Base-by-base conservation (phyloP, 2,888 invertebrate genomes). In the Perizoma flavofasciatum region DNA sequence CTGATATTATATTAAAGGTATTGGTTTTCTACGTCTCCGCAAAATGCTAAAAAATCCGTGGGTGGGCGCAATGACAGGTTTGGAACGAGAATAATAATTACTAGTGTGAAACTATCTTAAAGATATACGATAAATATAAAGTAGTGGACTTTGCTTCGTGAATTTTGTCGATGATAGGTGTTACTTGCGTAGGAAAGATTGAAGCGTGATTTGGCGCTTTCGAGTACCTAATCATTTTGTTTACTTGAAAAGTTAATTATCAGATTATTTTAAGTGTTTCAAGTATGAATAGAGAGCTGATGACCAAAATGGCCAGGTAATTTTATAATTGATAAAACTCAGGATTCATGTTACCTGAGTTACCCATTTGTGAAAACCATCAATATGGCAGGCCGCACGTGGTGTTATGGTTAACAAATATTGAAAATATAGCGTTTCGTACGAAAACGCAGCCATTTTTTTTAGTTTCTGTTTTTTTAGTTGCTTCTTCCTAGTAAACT, bases 31-130 rank as follows among this genome's bases (percentile, higher is more conserved):
- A 47, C 50, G 53, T 60, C 62, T 56, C 58, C 33, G 52, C 58
- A 57, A 61, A 61, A 64, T 60, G 66, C 68, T 22, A 22, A 22
- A 68, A 72, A 71, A 66, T 68, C 57, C 44, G 77, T 72, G 67
- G 71, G 73, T 69, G 65, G 39, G 65, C 68, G 56, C 68, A 65
- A 68, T 69, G 73, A 72, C 72, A 68, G 70, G 54, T 75, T 70
- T 22, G 22, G 22, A 22, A 65, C 70, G 70, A 73, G 69, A 63
- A 66, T 69, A 63, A 66, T 69, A 66, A 69, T 69, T 73, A 69
- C 73, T 69, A 22, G 22, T 59, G 66, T 67, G 67, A 69, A 73
- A 68, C 66, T 70, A 69, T 68, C 60, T 69, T 64, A 56, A 66
- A 59, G 58, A 70, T 69, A 71, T 72, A 55, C 46, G 59, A 67